phyloP scores from a whole-genome alignment of 2,113 vertebrate species.

The Pipa parva region DNA sequence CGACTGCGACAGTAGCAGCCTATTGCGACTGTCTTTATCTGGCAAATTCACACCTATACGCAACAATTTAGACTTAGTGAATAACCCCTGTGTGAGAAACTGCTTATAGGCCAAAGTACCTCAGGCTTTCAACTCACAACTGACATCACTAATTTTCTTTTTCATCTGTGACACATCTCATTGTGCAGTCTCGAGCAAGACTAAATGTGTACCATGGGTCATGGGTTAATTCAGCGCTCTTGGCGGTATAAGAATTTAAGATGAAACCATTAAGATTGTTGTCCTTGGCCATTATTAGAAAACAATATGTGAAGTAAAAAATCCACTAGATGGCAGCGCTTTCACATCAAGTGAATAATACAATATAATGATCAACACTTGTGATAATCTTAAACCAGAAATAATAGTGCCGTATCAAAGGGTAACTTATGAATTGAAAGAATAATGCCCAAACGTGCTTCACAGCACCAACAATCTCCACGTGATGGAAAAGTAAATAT shows the following conservation, averaged over 20 bases:
- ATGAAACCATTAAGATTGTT: conserved; percentile 5
- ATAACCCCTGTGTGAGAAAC: conserved; percentile 21
- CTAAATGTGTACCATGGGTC: conserved; percentile 21
- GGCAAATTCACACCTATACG: no score
- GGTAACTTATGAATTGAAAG: no score
- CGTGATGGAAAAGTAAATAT: no score
- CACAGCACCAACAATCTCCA: no score
- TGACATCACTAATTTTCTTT: conserved; percentile 29
- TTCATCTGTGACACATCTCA: conserved; percentile 24
- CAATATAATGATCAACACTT: no score
- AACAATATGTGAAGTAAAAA: no score
- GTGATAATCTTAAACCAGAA: no score
- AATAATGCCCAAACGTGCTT: no score
- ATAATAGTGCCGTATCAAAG: no score
- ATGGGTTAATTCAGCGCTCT: conserved; percentile 1
- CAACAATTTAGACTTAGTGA: conserved; percentile 2
- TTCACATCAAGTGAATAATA: neutral
- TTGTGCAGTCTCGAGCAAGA: conserved; percentile 17
- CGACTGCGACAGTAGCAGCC: no score
- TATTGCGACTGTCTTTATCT: no score
- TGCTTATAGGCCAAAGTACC: conserved; percentile 17
- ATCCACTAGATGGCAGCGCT: no score
- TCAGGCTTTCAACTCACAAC: conserved; percentile 29
- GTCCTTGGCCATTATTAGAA: neutral
- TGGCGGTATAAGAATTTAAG: conserved; percentile 12